Evolutionary conservation across 2,888 invertebrate genomes (phyloP), one percentile per base, ranked within the genome.

Genomic region (Sthenelais limicola): DNA sequence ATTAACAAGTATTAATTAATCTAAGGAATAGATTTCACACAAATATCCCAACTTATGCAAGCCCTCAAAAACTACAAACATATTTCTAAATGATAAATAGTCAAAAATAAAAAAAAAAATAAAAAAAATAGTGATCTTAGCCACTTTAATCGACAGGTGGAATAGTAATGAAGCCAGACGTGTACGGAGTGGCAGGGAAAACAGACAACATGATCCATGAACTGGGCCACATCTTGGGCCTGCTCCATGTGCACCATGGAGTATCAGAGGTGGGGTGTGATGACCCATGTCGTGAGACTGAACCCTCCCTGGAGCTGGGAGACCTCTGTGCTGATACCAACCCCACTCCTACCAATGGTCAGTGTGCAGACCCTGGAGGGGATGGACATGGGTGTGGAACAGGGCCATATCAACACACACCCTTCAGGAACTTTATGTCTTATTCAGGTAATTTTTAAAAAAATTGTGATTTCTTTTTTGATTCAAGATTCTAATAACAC

Each of bases 191-290:
- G 2, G 71, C 69, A 0, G 82, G 80, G 5, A 77, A 80, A 51
- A 75, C 79, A 28, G 79, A 82, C 72, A 82, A 79, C 43, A 75
- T 86, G 30, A 80, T 87, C 0, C 87, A 87, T 71, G 87, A 87
- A 76, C 73, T 87, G 9, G 87, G 87, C 0, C 87, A 87, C 76
- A 80, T 79, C 24, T 79, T 87, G 21, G 87, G 87, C 1, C 80
- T 87, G 18, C 85, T 84, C 84, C 86, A 87, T 75, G 86, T 86
- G 68, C 86, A 86, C 71, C 82, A 82, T 54, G 87, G 86, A 2
- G 78, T 86, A 30, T 52, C 58, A 0, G 74, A 72, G 56, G 38
- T 74, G 74, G 76, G 78, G 24, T 86, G 86, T 73, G 74, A 76
- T 18, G 82, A 85, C 74, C 81, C 79, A 3, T 87, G 87, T 75